Percentiles rank a stretch among this genome's conserved stretches.
Conservation (phyloP, 1,140 invertebrate genomes). For the Gyrodactylus salaris region DNA sequence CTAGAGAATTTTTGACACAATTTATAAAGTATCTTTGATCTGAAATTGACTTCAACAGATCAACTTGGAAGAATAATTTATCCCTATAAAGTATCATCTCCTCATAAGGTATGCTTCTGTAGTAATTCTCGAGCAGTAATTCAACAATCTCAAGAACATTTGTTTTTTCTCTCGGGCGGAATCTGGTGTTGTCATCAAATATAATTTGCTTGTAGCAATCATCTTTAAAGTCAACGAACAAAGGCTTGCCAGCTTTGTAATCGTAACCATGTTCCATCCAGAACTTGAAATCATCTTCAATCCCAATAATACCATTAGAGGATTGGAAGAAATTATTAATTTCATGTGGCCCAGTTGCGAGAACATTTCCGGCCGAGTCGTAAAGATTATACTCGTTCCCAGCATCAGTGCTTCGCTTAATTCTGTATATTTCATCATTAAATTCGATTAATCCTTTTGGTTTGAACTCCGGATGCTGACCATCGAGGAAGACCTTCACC, state of each 20-base stretch:
- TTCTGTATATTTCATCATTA: constrained; percentile 1
- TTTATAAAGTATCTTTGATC: not conserved
- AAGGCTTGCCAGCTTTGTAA: constrained; percentile 14
- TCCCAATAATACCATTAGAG: constrained; percentile 13
- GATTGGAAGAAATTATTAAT: constrained; percentile 14
- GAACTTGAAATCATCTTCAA: constrained; percentile 15
- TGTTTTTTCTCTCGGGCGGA: not conserved
- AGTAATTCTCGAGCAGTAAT: not conserved
- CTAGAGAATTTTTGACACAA: not conserved
- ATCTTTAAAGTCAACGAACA: constrained; percentile 15
- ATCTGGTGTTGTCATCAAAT: not conserved
- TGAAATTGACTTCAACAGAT: not conserved
- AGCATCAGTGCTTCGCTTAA: constrained; percentile 4
- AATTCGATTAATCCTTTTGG: not conserved
- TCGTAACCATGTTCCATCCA: constrained; percentile 15
- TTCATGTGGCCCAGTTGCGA: constrained; percentile 11
- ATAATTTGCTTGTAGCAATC: constrained; percentile 10
- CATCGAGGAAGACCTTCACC: constrained; percentile 12
- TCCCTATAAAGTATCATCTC: not conserved
- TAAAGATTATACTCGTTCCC: not conserved
- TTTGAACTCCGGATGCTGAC: constrained; percentile 14
- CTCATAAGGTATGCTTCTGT: not conserved
- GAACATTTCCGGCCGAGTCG: not conserved
- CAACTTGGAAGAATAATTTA: not conserved
- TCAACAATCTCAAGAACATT: not conserved